Evolutionary conservation across 2,888 invertebrate species (phyloP).

Genomic region (Hemistola chrysoprasaria): DNA sequence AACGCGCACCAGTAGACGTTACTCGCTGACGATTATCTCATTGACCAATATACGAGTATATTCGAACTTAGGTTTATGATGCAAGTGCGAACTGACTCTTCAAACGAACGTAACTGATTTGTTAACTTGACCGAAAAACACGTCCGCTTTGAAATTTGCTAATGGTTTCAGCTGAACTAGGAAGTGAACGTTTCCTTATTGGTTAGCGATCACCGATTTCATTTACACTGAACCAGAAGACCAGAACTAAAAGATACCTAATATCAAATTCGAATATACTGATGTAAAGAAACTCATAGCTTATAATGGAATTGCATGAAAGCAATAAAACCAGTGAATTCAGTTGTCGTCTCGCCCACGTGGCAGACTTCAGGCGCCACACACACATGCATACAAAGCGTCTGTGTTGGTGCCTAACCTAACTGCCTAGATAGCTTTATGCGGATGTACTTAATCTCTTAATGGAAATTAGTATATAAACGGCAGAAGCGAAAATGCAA

Average conservation of each 20-base stretch:
- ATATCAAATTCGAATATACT: slow-evolving; percentile 27
- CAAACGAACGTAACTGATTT: no score
- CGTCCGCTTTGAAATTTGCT: no score
- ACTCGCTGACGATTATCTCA: no score
- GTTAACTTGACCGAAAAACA: no score
- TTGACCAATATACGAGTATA: no score
- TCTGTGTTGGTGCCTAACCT: slow-evolving; percentile 20
- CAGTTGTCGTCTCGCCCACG: slow-evolving; percentile 68
- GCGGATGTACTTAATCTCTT: slow-evolving; percentile 32
- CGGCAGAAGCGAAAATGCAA: slow-evolving; percentile 29
- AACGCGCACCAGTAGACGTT: background rate
- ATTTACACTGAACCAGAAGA: no score
- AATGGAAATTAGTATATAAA: slow-evolving; percentile 32
- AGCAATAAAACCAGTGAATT: slow-evolving; percentile 66
- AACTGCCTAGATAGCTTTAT: slow-evolving; percentile 18
- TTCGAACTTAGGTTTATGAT: no score
- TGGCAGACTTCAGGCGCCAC: slow-evolving; percentile 71
- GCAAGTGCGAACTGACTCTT: no score
- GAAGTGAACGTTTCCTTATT: no score
- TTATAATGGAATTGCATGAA: slow-evolving; percentile 58
- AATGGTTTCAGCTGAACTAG: no score
- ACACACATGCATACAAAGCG: slow-evolving; percentile 42
- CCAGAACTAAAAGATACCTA: no score
- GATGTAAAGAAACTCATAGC: slow-evolving; percentile 43
- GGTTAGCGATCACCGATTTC: no score